These are phyloP conservation scores for Andrena hattorfiana DNA, from an alignment of 2,888 invertebrate genomes.

Conservation along the genomic window DNA sequence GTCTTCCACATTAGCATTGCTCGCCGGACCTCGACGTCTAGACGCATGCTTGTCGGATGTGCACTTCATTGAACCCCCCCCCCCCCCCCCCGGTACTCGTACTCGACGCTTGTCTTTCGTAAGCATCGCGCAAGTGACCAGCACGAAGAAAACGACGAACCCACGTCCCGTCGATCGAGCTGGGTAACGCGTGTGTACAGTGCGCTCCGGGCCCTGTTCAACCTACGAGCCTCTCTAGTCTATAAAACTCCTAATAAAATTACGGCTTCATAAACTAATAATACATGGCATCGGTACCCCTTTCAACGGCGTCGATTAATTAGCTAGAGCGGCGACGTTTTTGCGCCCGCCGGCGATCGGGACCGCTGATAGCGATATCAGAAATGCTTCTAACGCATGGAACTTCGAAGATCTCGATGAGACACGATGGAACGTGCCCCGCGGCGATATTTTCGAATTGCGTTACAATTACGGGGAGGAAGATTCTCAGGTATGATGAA, in stretches of 20 bases:
- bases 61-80: slow-evolving; percentile 65
- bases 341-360: neutral
- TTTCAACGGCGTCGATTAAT: slow-evolving; percentile 34
- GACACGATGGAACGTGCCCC: neutral
- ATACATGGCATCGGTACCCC: slow-evolving; percentile 25
- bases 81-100: slow-evolving; percentile 26
- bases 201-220: slow-evolving; percentile 14
- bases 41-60: slow-evolving; percentile 68
- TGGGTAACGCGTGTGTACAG: slow-evolving; percentile 3
- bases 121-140: slow-evolving; percentile 49
- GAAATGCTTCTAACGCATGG: neutral
- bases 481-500: too few species aligned
- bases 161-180: slow-evolving; percentile 33
- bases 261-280: slow-evolving; percentile 40
- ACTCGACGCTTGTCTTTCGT: slow-evolving; percentile 56
- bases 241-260: slow-evolving; percentile 52
- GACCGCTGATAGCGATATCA: neutral
- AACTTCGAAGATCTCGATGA: neutral
- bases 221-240: slow-evolving; percentile 3
- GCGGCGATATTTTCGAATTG: too few species aligned
- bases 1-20: slow-evolving; percentile 64
- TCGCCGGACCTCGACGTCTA: slow-evolving; percentile 60
- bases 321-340: slow-evolving; percentile 9
- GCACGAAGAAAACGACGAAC: slow-evolving; percentile 41
- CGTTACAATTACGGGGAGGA: too few species aligned